Evolutionary conservation across 2,797 vertebrate species (phyloP), one percentile per base, ranked within the genome.

Genomic region (Gadopsis marmoratus): DNA sequence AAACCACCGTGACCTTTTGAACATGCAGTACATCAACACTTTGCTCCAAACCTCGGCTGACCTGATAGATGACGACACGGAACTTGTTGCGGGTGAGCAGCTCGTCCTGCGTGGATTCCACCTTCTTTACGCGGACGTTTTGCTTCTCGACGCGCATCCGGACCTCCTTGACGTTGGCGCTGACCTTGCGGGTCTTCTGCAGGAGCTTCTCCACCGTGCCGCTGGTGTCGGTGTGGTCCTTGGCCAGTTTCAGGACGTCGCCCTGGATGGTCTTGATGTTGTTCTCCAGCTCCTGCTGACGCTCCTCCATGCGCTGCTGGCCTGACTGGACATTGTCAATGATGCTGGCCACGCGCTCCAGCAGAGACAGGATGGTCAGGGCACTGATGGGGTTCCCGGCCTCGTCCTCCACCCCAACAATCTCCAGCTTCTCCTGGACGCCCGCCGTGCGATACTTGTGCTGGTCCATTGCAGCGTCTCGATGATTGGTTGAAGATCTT

Each of bases 41-140:
- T 29, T 17, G 3, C 35, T 41, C 23, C 6, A 23, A 48, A 23
- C 29, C 29, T 29, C 11, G 4, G 4, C 78, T 74, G 92, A 99
- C 98, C 98, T 99, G 98, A 71, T 98, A 99, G 92, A 99, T 99
- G 51, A 99, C 97, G 5, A 99, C 98, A 0, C 97, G 94, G 90
- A 99, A 99, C 94, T 96, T 98, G 95, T 99, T 99, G 88, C 98
- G 97, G n/a, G 94, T 97, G 85, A 99, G 96, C 93, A 99, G 97
- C 91, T 99, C 97, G 37, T 98, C 96, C 88, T 99, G 98, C 3
- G 97, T 97, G 8, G 94, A 84, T 85, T 99, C 96, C n/a, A 99
- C 97, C 85, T 98, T 99, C 92, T 90, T 95, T 43, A 99, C 97
- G 0, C 94, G 95, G 14, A 92, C 59, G 1, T 95, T 97, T 55